Conservation (phyloP, 2,113 vertebrate species). For the Phalacrocorax aristotelis region DNA sequence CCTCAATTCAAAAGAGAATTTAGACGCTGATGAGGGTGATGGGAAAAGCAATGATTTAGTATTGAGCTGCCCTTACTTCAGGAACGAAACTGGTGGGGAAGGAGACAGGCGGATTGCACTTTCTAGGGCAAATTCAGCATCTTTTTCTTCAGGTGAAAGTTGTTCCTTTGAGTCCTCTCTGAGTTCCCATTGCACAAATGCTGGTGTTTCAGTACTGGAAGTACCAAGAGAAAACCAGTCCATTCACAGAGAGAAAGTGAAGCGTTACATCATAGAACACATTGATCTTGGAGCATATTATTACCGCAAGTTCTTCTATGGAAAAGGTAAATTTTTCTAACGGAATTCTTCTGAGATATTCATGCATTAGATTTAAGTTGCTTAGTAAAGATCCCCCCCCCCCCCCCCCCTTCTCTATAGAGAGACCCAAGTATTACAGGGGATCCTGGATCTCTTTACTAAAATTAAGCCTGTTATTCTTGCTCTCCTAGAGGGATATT, state of each 20-base stretch:
- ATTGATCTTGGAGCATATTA: conserved; percentile 97
- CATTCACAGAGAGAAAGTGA: conserved; percentile 95
- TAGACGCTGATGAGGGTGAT: conserved; percentile 92
- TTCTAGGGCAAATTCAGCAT: conserved; percentile 85
- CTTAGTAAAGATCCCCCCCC: not conserved
- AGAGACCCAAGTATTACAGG: not conserved
- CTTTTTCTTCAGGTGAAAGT: conserved; percentile 85
- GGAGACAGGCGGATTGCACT: conserved; percentile 91
- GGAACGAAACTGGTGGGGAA: conserved; percentile 95
- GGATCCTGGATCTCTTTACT: not conserved
- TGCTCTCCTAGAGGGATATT: not conserved
- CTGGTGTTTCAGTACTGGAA: conserved; percentile 94
- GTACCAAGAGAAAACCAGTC: conserved; percentile 94
- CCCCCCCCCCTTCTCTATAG: not conserved
- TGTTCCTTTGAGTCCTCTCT: conserved; percentile 95
- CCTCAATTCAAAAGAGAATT: conserved; percentile 91
- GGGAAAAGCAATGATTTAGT: conserved; percentile 93
- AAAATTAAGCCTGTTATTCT: not conserved
- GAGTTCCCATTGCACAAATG: conserved; percentile 97
- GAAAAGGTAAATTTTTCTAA: conserved; percentile 84
- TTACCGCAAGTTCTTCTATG: conserved; percentile 96
- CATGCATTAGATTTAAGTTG: not conserved
- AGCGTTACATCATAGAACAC: conserved; percentile 96
- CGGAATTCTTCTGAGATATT: not conserved
- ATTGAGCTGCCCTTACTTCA: conserved; percentile 89